These are phyloP conservation scores for Carettochelys insculpta DNA, from an alignment of 2,113 vertebrate genomes.

Conservation along the genomic window DNA sequence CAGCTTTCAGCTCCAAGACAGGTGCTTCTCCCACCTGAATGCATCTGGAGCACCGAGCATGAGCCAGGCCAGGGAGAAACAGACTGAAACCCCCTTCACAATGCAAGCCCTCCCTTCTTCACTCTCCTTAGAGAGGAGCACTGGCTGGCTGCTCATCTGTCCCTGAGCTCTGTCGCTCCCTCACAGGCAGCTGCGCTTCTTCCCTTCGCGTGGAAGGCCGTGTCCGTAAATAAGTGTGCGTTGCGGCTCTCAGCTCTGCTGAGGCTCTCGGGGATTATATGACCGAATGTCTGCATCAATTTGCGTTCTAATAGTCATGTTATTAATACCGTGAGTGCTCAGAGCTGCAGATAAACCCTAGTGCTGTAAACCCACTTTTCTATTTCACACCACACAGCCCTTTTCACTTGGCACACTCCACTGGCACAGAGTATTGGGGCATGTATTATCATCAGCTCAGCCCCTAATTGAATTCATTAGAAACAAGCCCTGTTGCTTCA, in stretches of 20 bases:
- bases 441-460: neutral
- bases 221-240: neutral
- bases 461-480: neutral
- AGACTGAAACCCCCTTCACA: neutral
- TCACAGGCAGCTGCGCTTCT: neutral
- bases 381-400: neutral
- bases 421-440: neutral
- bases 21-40: neutral
- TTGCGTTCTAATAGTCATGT: neutral
- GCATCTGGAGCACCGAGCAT: neutral
- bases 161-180: neutral
- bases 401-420: neutral
- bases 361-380: neutral
- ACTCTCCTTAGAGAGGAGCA: neutral
- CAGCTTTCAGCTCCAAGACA: neutral
- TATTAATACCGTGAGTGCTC: neutral
- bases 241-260: neutral
- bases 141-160: neutral
- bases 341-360: neutral
- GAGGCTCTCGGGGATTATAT: neutral
- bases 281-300: neutral
- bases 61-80: too few species aligned
- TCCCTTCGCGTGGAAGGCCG: neutral
- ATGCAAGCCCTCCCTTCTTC: neutral
- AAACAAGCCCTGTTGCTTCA: neutral